phyloP scores from a whole-genome alignment of 2,888 invertebrate species.

The Idaea aversata region DNA sequence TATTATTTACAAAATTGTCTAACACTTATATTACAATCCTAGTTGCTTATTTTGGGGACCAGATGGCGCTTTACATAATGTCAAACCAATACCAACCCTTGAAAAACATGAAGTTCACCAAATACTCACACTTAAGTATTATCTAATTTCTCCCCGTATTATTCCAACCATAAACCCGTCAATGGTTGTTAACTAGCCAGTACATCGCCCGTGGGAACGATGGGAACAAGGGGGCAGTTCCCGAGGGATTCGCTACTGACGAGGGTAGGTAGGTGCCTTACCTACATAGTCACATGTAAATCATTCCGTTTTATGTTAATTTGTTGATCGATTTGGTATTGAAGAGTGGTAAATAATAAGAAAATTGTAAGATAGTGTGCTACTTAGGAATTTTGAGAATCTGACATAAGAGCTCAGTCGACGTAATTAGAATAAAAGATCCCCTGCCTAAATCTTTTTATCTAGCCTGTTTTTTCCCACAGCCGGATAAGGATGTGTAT shows the following conservation, averaged over 20 bases:
- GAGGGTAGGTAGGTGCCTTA: slow-evolving; percentile 7
- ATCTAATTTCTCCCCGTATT: slow-evolving; percentile 10
- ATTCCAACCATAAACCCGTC: slow-evolving; percentile 32
- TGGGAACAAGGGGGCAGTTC: slow-evolving; percentile 27
- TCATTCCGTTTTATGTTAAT: slow-evolving; percentile 37
- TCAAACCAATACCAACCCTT: neutral
- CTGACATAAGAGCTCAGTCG: no score
- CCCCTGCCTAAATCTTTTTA: no score
- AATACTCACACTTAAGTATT: neutral
- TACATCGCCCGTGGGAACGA: slow-evolving; percentile 50
- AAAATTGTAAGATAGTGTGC: neutral
- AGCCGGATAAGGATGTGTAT: no score
- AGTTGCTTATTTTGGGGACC: neutral
- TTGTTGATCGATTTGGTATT: slow-evolving; percentile 18
- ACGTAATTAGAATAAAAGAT: no score
- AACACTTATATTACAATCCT: no score
- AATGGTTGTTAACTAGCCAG: slow-evolving; percentile 9
- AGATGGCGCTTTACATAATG: neutral
- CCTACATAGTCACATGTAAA: slow-evolving; percentile 40
- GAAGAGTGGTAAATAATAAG: neutral
- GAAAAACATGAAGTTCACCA: neutral
- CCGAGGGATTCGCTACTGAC: slow-evolving; percentile 32
- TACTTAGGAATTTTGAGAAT: no score
- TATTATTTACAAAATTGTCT: no score
- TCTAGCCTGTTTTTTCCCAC: no score